A percentile compares a stretch with the other conserved stretches of the same genome.
These are phyloP conservation scores for Dryobates pubescens DNA, from an alignment of 2,797 vertebrate species.

Conservation along the genomic window DNA sequence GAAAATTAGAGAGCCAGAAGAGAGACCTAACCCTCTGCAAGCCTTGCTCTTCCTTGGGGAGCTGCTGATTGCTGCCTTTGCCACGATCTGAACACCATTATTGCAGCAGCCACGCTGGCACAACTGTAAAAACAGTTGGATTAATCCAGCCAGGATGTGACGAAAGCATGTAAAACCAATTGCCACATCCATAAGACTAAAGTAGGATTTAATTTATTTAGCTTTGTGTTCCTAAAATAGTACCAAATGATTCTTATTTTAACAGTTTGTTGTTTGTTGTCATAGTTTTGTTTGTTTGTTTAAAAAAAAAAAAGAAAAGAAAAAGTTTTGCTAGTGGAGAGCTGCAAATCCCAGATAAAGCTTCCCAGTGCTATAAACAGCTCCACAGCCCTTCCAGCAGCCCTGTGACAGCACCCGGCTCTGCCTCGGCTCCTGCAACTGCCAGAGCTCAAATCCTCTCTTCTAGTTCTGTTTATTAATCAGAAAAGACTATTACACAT, in stretches of 20 bases:
- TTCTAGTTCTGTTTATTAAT: neutral
- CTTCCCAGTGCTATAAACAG: neutral
- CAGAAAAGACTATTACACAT: neutral
- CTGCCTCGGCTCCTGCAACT: neutral
- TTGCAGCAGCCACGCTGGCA: neutral
- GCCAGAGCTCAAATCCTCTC: neutral
- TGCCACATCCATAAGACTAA: constrained; percentile 11
- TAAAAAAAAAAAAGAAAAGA: neutral
- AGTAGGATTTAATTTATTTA: constrained; percentile 34
- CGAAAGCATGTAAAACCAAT: constrained; percentile 47
- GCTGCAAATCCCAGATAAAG: constrained; percentile 24
- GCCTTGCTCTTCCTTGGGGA: neutral
- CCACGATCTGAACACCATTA: neutral
- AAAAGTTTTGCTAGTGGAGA: neutral
- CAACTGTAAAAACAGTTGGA: neutral
- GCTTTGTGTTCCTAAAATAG: constrained; percentile 33
- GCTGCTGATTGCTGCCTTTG: neutral
- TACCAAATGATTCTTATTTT: constrained; percentile 22
- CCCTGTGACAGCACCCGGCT: accelerated
- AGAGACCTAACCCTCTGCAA: neutral
- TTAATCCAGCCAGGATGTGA: constrained; percentile 37
- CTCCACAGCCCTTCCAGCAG: neutral
- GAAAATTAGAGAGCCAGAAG: neutral
- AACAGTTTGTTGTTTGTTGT: neutral
- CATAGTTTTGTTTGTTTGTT: neutral